Evolutionary conservation across 2,888 invertebrate species (phyloP), one percentile per base, ranked within the genome.

Genomic region (Amblyjoppa proteus): DNA sequence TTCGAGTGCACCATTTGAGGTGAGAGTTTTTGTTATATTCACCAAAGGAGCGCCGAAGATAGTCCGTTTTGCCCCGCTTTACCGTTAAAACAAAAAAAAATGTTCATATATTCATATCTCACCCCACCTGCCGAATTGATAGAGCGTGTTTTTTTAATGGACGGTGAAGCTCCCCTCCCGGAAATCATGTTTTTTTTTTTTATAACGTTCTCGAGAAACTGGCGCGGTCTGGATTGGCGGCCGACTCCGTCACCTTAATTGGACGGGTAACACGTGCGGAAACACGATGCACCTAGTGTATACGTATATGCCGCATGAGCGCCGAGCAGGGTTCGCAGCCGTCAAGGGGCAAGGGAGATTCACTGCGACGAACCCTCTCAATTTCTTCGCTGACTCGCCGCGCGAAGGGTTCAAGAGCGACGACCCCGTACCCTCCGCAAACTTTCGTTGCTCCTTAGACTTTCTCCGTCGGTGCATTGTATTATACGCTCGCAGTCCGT

Each of bases 221-320:
- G 58, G 53, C 20, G 20, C 41, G 51, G 71, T 58, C 45, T 66
- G 61, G 49, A 56, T 81, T 51, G 69, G 56, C 20, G n/a, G 73
- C 70, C 34, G 77, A 45, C 38, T 20, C 69, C 64, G 79, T 79
- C 83, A 74, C 71, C 76, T 61, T 81, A 87, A 87, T 87, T 87
- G 79, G 87, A 87, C 85, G 73, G 83, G 79, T 73, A 81, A 87
- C 83, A 84, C 81, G 83, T 79, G 71, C 75, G 25, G 83, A 53
- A 66, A 64, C 61, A 70, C 74, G 75, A 78, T 64, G 77, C 75
- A 77, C 51, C 64, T 69, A 64, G 51, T 49, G 56, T 75, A 34
- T 31, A 71, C 61, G 45, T 73, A 51, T 76, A 74, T 77, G 78
- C 41, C 51, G 41, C 61, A 3, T 4, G n/a, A 64, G 68, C 31